A percentile compares a stretch with the other conserved stretches of the same genome.
Conservation (phyloP, 2,113 vertebrate species). For the Stictonetta naevosa region DNA sequence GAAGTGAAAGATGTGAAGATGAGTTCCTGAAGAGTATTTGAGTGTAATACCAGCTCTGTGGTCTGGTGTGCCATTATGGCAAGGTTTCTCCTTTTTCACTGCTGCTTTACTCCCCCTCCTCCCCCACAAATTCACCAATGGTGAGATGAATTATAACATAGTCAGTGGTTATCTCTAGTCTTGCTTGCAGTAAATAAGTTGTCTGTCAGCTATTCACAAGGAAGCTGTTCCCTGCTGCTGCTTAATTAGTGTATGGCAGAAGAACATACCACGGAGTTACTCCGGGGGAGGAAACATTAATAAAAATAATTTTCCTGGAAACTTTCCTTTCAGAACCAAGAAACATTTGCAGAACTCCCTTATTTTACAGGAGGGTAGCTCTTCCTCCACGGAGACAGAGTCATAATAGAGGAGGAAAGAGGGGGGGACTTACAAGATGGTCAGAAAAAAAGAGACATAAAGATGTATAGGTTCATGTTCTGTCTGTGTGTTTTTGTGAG, state of each 20-base stretch:
- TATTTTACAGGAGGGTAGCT: not conserved
- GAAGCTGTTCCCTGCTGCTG: conserved; percentile 30
- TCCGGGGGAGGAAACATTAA: not conserved
- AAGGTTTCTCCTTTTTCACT: not conserved
- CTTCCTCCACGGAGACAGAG: not conserved
- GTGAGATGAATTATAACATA: not conserved
- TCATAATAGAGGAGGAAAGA: not conserved
- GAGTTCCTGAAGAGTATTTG: not conserved
- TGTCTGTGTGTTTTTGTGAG: not conserved
- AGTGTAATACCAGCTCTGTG: not conserved
- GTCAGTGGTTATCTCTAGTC: not conserved
- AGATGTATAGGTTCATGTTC: not conserved
- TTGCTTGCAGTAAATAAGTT: conserved; percentile 20
- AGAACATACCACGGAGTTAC: not conserved
- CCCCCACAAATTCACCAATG: not conserved
- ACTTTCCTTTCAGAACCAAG: not conserved
- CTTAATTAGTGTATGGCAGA: conserved; percentile 31
- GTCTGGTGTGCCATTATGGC: not conserved
- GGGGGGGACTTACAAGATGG: not conserved
- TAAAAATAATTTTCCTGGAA: conserved; percentile 20
- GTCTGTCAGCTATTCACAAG: conserved; percentile 3
- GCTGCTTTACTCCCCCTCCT: not conserved
- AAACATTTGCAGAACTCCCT: not conserved
- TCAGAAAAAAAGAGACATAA: not conserved
- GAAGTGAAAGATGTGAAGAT: not conserved